Evolutionary conservation across 2,888 invertebrate genomes (phyloP), one percentile per base, ranked within the genome.

Genomic region (Adela reaumurella): DNA sequence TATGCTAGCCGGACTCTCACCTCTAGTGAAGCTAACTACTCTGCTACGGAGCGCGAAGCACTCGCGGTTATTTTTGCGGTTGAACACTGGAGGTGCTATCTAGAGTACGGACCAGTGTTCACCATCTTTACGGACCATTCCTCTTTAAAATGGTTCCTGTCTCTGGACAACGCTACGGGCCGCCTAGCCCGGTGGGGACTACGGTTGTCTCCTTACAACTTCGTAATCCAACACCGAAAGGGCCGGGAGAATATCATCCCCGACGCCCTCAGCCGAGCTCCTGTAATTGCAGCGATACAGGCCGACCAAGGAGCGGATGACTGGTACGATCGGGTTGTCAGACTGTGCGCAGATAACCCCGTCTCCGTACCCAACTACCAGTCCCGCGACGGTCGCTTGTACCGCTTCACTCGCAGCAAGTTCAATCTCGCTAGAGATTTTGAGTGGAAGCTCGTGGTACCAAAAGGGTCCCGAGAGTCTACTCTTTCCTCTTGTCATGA

Each of bases 121-220:
- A n/a, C n/a, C n/a, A n/a, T n/a, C n/a, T n/a, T n/a, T n/a, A n/a
- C n/a, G n/a, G n/a, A n/a, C n/a, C 24, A 10, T 18, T 46, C 54
- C 0, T 53, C 58, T 3, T 16, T 59, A 0, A 58, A 57, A 44
- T 54, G 55, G 55, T 56, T 56, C 46, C n/a, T 52, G 1, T 19
- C 28, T 6, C 18, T 57, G 17, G 42, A 14, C 11, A 55, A 55
- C 41, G 53, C 55, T 5, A 48, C 51, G 6, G 51, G 51, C 17
- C 18, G 49, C 18, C 17, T 52, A 8, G 51, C 51, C 41, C 43
- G 50, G 1, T 52, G 51, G 49, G 48, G 46, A n/a, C 19, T 45
- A 17, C 41, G 51, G 3, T 18, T 51, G 5, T 52, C 51, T 16
- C 19, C 44, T 6, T 50, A 20, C 19, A 41, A 48, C 16, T 28